Conservation (phyloP, 2,113 vertebrate genomes). For the Pandion haliaetus region DNA sequence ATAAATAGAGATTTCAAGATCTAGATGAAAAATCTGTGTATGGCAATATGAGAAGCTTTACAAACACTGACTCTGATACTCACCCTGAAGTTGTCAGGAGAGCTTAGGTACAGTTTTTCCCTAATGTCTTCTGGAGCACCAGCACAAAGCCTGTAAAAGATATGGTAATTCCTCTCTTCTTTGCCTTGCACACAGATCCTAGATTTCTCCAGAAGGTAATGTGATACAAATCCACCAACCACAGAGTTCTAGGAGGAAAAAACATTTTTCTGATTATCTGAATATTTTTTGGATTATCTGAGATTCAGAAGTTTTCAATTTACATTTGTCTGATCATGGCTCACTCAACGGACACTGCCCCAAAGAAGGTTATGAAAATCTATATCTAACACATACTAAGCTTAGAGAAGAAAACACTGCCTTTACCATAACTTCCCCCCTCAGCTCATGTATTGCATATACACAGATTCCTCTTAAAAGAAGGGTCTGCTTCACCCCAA, state of each 20-base stretch:
- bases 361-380: neutral
- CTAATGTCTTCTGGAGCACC: slow-evolving; percentile 93
- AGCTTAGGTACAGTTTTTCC: slow-evolving; percentile 87
- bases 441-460: neutral
- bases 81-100: slow-evolving; percentile 94
- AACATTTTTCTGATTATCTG: neutral
- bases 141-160: slow-evolving; percentile 96
- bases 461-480: neutral
- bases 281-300: neutral
- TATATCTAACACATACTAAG: neutral
- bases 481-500: neutral
- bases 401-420: neutral
- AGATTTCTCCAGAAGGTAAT: slow-evolving; percentile 98
- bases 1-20: neutral
- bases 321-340: neutral
- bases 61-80: slow-evolving; percentile 47
- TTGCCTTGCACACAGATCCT: slow-evolving; percentile 93
- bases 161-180: slow-evolving; percentile 98
- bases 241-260: slow-evolving; percentile 83
- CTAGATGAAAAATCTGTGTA: neutral
- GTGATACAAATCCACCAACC: slow-evolving; percentile 96
- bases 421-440: neutral
- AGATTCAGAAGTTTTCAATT: neutral
- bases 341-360: neutral
- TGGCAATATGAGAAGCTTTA: neutral